Evolutionary conservation across 2,113 vertebrate genomes (phyloP).

Genomic region (Embiotoca jacksoni): DNA sequence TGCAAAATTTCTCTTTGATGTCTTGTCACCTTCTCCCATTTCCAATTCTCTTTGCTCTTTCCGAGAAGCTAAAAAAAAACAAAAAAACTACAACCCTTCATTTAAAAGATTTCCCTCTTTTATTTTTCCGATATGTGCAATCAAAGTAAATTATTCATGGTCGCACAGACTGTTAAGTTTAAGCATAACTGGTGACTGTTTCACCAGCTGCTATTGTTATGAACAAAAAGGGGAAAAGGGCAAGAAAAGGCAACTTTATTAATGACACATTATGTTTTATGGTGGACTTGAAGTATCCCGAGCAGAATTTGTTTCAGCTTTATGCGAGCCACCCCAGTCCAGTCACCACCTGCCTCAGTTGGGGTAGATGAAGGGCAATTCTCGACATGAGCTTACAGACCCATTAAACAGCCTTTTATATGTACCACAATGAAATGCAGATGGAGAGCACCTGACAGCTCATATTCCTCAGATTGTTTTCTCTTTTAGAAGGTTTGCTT

Average conservation of each 20-base stretch:
- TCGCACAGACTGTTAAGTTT: slow-evolving; percentile 67
- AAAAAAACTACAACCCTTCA: slow-evolving; percentile 64
- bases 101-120: slow-evolving; percentile 53
- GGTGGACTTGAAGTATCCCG: slow-evolving; percentile 66
- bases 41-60: slow-evolving; percentile 81
- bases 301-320: slow-evolving; percentile 80
- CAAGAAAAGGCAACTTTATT: slow-evolving; percentile 73
- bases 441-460: slow-evolving; percentile 73
- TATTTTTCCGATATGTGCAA: slow-evolving; percentile 68
- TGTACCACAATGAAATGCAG: slow-evolving; percentile 66
- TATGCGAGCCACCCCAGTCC: slow-evolving; percentile 69
- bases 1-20: slow-evolving; percentile 81
- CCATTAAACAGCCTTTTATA: slow-evolving; percentile 75
- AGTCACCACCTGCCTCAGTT: slow-evolving; percentile 74
- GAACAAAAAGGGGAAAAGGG: slow-evolving; percentile 67
- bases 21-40: slow-evolving; percentile 77
- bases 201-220: slow-evolving; percentile 77
- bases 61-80: slow-evolving; percentile 34
- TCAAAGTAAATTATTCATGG: slow-evolving; percentile 81
- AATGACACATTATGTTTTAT: slow-evolving; percentile 79
- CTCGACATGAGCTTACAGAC: slow-evolving; percentile 74
- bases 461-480: slow-evolving; percentile 28
- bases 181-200: slow-evolving; percentile 66
- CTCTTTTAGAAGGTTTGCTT: slow-evolving; percentile 9
- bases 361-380: slow-evolving; percentile 75